phyloP scores from a whole-genome alignment of 2,888 invertebrate species.

The Metacarcinus magister region DNA sequence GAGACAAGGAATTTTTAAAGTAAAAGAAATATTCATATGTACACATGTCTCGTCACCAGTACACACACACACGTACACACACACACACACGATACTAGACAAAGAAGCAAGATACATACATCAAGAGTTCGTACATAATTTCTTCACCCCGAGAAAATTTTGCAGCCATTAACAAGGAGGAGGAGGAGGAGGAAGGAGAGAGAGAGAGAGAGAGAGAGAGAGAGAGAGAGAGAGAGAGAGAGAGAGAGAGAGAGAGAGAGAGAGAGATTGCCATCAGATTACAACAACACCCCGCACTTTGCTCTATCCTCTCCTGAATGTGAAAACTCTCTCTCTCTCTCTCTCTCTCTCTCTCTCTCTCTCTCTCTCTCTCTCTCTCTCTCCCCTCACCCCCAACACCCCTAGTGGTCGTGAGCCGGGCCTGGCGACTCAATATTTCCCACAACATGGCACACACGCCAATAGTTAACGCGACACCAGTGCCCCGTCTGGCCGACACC shows the following conservation, averaged over 20 bases:
- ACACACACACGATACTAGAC: neutral
- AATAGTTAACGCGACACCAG: constrained; percentile 54
- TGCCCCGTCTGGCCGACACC: neutral
- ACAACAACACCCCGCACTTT: no score
- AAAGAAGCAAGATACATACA: neutral
- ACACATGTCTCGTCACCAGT: constrained; percentile 5
- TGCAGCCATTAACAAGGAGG: no score
- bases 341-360: constrained; percentile 63
- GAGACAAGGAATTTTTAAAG: neutral
- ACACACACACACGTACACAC: constrained; percentile 5
- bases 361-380: constrained; percentile 55
- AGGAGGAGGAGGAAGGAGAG: no score
- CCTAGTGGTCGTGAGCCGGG: neutral
- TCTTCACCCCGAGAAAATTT: neutral
- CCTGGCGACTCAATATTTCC: constrained; percentile 61
- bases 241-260: constrained; percentile 26
- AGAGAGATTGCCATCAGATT: neutral
- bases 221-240: constrained; percentile 26
- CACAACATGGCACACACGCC: constrained; percentile 4
- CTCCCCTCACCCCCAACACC: constrained; percentile 43
- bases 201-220: constrained; percentile 12
- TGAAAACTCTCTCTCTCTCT: neutral
- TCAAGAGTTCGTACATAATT: neutral
- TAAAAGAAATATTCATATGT: neutral
- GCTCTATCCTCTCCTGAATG: neutral